Base-by-base conservation (phyloP, 2,888 invertebrate species). In the Luperina testacea region DNA sequence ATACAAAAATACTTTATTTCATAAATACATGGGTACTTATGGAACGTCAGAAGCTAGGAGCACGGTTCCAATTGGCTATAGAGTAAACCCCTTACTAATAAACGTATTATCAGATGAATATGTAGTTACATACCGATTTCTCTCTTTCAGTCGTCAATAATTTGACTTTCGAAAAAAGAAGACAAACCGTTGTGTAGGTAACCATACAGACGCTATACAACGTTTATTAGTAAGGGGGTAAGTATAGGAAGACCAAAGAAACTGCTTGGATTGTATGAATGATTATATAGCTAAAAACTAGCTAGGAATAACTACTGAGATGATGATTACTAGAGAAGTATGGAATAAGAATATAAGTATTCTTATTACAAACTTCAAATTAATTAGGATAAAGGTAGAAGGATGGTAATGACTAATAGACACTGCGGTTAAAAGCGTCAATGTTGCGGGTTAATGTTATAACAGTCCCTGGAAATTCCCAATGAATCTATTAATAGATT, bases 401-500 rank as follows among this genome's bases (percentile, higher is more conserved):
- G 27, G 1, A 42, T 63, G 7, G 38, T 38, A 20, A 9, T 48
- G 6, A 27, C n/a, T 32, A 9, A 32, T 11, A 17, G 5, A 70
- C 24, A 17, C 15, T 24, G n/a, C n/a, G 5, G 15, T 32, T 42
- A n/a, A 57, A 57, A 48, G 17, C 20, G 17, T 51, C 11, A 38
- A 45, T 48, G 32, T 38, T 38, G 48, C n/a, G 20, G 2, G 5
- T 13, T 11, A 32, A 48, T 69, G 0, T 32, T 77, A 48, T 42
- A 4, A 27, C 32, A 65, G 32, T 45, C 20, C 20, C 32, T 48
- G 48, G 38, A 57, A 77, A 59, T 67, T 48, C 24, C 48, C 48
- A 77, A 17, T 51, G 6, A 67, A 7, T 48, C 48, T 24, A 59
- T 78, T 53, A 11, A 53, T 15, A 63, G 27, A 78, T 65, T 65